Evolutionary conservation across 1,140 invertebrate genomes (phyloP), one percentile per base, ranked within the genome.

Genomic region (Drosophila tristis): DNA sequence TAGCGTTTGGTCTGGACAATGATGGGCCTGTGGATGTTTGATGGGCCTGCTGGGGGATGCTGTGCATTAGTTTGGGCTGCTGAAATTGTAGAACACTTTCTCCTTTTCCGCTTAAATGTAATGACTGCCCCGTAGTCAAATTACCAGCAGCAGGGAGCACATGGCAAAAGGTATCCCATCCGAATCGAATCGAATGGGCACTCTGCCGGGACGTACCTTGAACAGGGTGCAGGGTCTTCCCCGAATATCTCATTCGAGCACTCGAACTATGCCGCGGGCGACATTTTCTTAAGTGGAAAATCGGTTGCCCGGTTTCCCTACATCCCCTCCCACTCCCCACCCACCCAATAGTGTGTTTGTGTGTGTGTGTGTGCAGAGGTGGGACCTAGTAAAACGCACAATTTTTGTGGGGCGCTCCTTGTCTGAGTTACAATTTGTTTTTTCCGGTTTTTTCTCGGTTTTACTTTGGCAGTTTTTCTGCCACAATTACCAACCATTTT

Each of bases 121-220:
- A 86, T 74, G 78, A 87, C 87, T 78, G 82, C 68, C 13, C 54
- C 29, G 60, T 87, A 82, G 78, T 86, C 75, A 82, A 82, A 87
- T 86, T 86, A 87, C 82, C 80, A 65, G 67, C 60, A 71, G 49
- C 45, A 16, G 16, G 16, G 54, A 11, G 8, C 20, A 47, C 31
- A 55, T 29, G 26, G 63, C n/a, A 29, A 0, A 35, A 11, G 35
- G 9, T 4, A 39, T 2, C 11, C 35, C 35, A 39, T 11, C 35
- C 35, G 35, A 11, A 39, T 4, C 4, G 20, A 39, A 20, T n/a
- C 23, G 4, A 23, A 2, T 23, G n/a, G n/a, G n/a, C n/a, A n/a
- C n/a, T n/a, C n/a, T n/a, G n/a, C n/a, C n/a, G n/a, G n/a, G n/a
- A n/a, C 4, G 4, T 39, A 20, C 15, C 16, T 42, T 31, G 11